Evolutionary conservation across 2,113 vertebrate genomes (phyloP), one percentile per base, ranked within the genome.

Genomic region (Grus americana): DNA sequence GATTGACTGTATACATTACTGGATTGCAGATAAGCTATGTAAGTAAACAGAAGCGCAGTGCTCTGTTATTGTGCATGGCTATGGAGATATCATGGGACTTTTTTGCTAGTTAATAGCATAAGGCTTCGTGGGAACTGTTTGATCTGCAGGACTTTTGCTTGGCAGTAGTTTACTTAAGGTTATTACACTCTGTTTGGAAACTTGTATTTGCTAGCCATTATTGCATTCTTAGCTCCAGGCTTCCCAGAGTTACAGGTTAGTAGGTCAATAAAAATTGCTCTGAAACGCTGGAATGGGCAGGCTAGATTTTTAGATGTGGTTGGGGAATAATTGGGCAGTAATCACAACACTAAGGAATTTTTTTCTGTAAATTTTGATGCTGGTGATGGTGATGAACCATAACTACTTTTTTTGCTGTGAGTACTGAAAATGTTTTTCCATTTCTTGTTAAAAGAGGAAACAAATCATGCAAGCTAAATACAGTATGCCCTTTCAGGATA

Each of bases 211-310:
- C 70, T 95, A 66, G 93, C 74, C 93, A 72, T 97, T 94, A 95
- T 75, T 96, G 89, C 93, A 96, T 97, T 98, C 97, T 97, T 91
- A 97, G 93, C 93, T 97, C 72, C 90, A 86, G 86, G 84, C 95
- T 97, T 97, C 88, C 91, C 90, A 95, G 95, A 89, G 85, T 93
- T 95, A 61, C 90, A 96, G 97, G 96, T 96, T 96, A 96, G 93
- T 83, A 97, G 98, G 98, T 98, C 98, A 98, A 95, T 97, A 97
- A 98, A 98, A 98, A 98, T 98, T 98, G 98, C 97, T 92, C 93
- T 97, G 98, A 97, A 98, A 98, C 98, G 97, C 97, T 87, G 84
- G 82, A 91, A 79, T 86, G 93, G 92, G 91, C 75, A 95, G 74
- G 50, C 59, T 55, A 23, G 44, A 70, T 82, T 84, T 96, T 96